A percentile compares a stretch with the other conserved stretches of the same genome.
These are phyloP conservation scores for Chironomus riparius DNA, from an alignment of 2,888 invertebrate species.

Conservation along the genomic window DNA sequence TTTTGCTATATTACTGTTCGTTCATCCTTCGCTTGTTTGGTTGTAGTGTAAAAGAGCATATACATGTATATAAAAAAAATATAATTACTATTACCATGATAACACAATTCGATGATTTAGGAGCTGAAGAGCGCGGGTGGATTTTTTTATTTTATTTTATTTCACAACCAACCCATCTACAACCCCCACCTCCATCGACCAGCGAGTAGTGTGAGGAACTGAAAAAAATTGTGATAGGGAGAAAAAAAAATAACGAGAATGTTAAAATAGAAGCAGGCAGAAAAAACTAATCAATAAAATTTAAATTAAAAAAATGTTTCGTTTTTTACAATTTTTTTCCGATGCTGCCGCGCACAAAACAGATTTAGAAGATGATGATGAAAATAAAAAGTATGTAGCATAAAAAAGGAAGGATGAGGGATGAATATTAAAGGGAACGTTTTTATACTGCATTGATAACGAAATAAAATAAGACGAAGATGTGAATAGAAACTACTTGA, in stretches of 20 bases:
- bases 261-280: conserved; percentile 17
- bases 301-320: conserved; percentile 21
- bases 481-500: no score
- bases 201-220: not conserved
- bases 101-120: conserved; percentile 27
- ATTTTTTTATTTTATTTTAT: not conserved
- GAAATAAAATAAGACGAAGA: not conserved
- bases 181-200: not conserved
- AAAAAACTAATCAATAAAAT: conserved; percentile 26
- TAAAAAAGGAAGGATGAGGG: not conserved
- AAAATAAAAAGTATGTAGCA: not conserved
- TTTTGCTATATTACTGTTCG: not conserved
- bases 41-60: conserved; percentile 14
- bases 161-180: no score
- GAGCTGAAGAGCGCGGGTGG: not conserved
- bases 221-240: not conserved
- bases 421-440: not conserved
- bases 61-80: conserved; percentile 16
- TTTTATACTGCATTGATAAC: no score
- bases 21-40: not conserved
- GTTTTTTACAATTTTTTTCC: not conserved
- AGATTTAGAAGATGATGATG: not conserved
- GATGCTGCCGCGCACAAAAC: not conserved
- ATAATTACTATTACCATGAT: conserved; percentile 27
- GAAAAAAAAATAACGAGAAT: not conserved